These are phyloP conservation scores for Amblyjoppa proteus DNA, from an alignment of 2,888 invertebrate species.

Conservation along the genomic window DNA sequence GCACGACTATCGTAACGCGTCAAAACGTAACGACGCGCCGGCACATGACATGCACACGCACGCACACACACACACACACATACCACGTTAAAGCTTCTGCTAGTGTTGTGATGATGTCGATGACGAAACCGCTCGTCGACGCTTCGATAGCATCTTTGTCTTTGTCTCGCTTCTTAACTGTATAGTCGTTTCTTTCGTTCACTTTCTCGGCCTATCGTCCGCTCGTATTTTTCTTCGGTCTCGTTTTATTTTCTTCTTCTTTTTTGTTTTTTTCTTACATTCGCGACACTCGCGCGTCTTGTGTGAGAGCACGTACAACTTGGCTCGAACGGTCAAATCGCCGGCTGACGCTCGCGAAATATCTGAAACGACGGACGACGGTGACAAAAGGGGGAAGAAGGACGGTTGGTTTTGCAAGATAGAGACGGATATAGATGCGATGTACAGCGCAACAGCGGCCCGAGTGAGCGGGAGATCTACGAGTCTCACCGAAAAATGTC, in stretches of 20 bases:
- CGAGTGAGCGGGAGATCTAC: conserved; percentile 18
- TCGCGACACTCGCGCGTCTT: conserved; percentile 20
- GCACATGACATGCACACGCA: conserved; percentile 22
- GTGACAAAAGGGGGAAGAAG: background rate
- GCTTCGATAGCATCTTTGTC: conserved; percentile 51
- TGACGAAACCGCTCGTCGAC: conserved; percentile 43
- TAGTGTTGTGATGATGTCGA: conserved; percentile 33
- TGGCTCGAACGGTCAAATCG: conserved; percentile 5
- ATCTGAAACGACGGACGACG: conserved; percentile 28
- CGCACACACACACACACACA: background rate
- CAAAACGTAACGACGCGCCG: conserved; percentile 25
- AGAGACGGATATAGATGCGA: conserved; percentile 5
- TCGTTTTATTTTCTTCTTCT: background rate
- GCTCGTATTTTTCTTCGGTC: background rate
- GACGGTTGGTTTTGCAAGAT: background rate
- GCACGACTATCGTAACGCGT: conserved; percentile 28
- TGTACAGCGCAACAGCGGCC: conserved; percentile 7
- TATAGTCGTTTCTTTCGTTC: conserved; percentile 9
- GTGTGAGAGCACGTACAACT: conserved; percentile 16
- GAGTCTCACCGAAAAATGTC: background rate
- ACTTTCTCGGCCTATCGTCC: background rate
- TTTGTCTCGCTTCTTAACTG: background rate
- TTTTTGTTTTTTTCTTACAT: background rate
- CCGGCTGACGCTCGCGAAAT: conserved; percentile 55
- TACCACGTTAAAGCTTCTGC: conserved; percentile 26